These are phyloP conservation scores for Zeus faber DNA, from an alignment of 2,113 vertebrate genomes.

Conservation along the genomic window DNA sequence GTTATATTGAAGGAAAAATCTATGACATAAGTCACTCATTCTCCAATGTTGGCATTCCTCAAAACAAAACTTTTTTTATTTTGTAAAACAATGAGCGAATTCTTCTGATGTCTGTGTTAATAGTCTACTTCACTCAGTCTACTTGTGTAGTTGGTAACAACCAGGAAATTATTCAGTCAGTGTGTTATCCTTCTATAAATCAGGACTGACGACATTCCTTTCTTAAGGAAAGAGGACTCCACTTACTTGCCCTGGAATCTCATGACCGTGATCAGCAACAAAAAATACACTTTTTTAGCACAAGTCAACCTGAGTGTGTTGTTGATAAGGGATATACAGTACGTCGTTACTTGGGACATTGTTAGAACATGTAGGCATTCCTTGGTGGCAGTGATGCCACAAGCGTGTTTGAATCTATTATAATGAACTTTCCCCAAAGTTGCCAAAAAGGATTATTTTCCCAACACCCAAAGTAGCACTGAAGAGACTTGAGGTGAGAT, in stretches of 20 bases:
- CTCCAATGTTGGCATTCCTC: no score
- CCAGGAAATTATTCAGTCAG: constrained; percentile 22
- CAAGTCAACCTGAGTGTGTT: not conserved
- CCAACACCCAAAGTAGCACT: no score
- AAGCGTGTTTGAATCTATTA: not conserved
- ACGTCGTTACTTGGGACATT: not conserved
- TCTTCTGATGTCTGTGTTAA: not conserved
- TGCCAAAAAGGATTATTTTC: no score
- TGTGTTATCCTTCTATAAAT: not conserved
- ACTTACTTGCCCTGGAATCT: not conserved
- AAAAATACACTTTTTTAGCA: not conserved
- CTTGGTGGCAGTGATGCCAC: no score
- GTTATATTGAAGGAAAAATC: no score
- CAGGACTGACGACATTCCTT: constrained; percentile 32
- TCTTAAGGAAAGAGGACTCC: not conserved
- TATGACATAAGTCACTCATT: no score
- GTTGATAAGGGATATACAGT: not conserved
- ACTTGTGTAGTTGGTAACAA: not conserved
- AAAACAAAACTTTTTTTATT: no score
- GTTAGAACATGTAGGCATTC: constrained; percentile 29
- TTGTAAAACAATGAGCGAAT: not conserved
- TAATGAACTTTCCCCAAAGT: not conserved
- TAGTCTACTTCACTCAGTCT: constrained; percentile 5
- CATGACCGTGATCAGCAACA: no score
- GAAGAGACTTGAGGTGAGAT: no score